Conservation (phyloP, 2,888 invertebrate species). For the Coleophora deauratella region DNA sequence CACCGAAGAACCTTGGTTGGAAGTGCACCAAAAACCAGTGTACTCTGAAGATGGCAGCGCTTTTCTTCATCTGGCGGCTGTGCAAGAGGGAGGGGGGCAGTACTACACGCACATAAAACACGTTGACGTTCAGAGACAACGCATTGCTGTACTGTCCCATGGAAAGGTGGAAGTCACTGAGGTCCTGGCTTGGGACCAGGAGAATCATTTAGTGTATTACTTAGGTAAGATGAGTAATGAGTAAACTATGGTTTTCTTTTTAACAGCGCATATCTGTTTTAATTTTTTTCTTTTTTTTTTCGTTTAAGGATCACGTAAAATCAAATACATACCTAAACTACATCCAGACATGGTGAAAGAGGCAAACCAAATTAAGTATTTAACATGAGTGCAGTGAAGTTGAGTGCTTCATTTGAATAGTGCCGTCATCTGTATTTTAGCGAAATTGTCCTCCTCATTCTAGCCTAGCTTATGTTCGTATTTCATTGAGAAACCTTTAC, state of each 20-base stretch:
- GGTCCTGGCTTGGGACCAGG: slow-evolving; percentile 90
- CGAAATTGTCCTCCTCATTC: too few species aligned
- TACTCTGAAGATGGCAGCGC: slow-evolving; percentile 90
- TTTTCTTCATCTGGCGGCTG: slow-evolving; percentile 85
- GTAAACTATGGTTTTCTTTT: not conserved
- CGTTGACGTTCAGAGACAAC: slow-evolving; percentile 85
- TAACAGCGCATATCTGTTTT: too few species aligned
- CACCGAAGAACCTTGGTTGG: slow-evolving; percentile 88
- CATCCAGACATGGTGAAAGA: slow-evolving; percentile 56
- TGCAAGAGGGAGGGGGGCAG: slow-evolving; percentile 88
- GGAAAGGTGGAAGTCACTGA: slow-evolving; percentile 88
- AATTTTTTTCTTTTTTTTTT: slow-evolving; percentile 19
- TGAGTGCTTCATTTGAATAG: slow-evolving; percentile 45
- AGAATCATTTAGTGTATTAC: slow-evolving; percentile 85
- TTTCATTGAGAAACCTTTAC: too few species aligned
- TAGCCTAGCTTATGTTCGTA: too few species aligned
- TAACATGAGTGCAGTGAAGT: slow-evolving; percentile 51
- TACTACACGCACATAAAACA: slow-evolving; percentile 93
- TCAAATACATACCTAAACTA: slow-evolving; percentile 48
- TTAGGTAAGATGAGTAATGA: slow-evolving; percentile 48
- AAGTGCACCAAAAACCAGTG: slow-evolving; percentile 87
- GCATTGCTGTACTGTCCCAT: slow-evolving; percentile 89
- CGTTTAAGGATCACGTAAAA: slow-evolving; percentile 60
- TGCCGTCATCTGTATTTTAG: too few species aligned
- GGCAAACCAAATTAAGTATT: slow-evolving; percentile 69